Evolutionary conservation across 2,797 vertebrate species (phyloP).

Genomic region (Pipistrellus pygmaeus): DNA sequence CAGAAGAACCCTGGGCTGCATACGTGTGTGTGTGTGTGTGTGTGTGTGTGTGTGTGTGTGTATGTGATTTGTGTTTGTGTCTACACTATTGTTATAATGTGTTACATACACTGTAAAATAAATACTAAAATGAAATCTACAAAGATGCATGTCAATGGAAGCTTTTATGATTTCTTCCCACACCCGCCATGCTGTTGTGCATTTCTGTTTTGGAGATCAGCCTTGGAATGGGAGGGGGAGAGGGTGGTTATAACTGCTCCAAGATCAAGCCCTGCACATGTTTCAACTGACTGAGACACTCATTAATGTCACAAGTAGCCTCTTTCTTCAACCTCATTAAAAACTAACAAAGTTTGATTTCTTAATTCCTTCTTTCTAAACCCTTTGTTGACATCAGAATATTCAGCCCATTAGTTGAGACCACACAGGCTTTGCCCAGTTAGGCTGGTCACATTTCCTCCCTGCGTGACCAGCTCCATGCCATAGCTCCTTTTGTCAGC

Average conservation of each 20-base stretch:
- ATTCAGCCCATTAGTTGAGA: neutral
- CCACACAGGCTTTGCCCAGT: neutral
- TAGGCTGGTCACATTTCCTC: neutral
- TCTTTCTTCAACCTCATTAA: neutral
- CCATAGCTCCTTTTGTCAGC: neutral
- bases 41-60: too few species aligned
- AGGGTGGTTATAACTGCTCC: too few species aligned
- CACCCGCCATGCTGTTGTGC: rapidly evolving
- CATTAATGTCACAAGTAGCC: neutral
- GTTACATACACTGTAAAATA: neutral
- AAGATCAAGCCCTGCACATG: rapidly evolving
- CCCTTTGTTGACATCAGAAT: neutral
- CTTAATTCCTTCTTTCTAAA: neutral
- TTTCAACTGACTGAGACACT: neutral
- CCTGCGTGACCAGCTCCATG: too few species aligned
- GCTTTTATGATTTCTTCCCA: neutral
- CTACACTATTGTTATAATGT: too few species aligned
- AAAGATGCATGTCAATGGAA: neutral
- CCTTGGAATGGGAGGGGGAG: too few species aligned
- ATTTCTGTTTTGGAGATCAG: neutral
- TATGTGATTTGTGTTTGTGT: neutral
- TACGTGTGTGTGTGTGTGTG: too few species aligned
- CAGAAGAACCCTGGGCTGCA: neutral
- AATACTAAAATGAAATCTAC: neutral
- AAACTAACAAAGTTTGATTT: neutral